phyloP scores from a whole-genome alignment of 64 coral and sea anemone genomes.

The Trachythela sp. region DNA sequence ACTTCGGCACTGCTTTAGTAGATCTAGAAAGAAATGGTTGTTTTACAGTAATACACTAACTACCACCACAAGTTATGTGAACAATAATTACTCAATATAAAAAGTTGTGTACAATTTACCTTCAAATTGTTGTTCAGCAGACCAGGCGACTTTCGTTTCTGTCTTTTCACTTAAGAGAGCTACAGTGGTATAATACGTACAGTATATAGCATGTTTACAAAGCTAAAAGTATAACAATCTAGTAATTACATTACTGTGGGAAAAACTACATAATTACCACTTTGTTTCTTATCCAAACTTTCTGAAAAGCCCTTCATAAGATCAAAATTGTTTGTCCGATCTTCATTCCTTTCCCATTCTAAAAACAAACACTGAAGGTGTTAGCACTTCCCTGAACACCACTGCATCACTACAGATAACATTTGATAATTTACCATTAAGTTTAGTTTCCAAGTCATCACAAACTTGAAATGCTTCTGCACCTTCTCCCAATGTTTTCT shows the following conservation, averaged over 20 bases:
- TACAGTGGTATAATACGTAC: neutral
- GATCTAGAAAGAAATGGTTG: neutral
- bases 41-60: neutral
- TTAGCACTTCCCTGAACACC: too few relatives aligned
- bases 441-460: neutral
- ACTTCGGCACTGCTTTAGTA: neutral
- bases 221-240: neutral
- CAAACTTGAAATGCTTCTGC: neutral
- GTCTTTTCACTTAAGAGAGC: neutral
- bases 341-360: neutral
- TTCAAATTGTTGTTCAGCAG: constrained; percentile 18
- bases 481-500: neutral
- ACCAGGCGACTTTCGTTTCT: neutral
- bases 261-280: neutral
- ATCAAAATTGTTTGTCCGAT: neutral
- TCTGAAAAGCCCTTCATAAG: neutral
- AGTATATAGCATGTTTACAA: neutral
- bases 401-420: neutral
- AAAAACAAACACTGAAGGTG: neutral
- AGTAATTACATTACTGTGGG: too few relatives aligned
- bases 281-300: neutral
- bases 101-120: neutral
- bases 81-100: too few relatives aligned
- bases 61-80: too few relatives aligned
- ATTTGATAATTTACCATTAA: neutral